Evolutionary conservation across 2,113 vertebrate species (phyloP), one percentile per base, ranked within the genome.

Genomic region (Hemichromis elongatus): DNA sequence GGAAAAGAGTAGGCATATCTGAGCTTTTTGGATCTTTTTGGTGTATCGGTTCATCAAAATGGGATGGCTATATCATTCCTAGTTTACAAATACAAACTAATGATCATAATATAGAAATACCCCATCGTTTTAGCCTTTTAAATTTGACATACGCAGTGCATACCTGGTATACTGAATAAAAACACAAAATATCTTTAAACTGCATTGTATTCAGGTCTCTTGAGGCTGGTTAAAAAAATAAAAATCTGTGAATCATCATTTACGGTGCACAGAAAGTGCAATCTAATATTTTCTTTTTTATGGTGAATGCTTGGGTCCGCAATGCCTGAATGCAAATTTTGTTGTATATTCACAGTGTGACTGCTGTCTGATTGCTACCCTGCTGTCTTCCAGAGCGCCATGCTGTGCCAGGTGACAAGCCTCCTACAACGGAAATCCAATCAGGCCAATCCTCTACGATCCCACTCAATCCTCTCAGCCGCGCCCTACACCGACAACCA

Each of bases 391-490:
- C 77, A 73, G 52, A 88, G 86, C 77, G 2, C 82, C 91, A 79
- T 24, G 86, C 93, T 91, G 88, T 68, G 86, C 77, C 95, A 93
- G 92, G 92, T 95, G 88, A 94, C 92, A 91, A 63, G 82, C 85
- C 83, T 90, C 88, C 92, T 55, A 83, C 83, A 18, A 81, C 6
- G 30, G 78, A 90, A 94, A 96, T 95, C 92, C 93, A 93, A 94
- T 96, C 93, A 94, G 92, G 93, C 86, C 93, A 94, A 92, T 95
- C 93, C 83, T 57, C 45, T 19, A 19, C 50, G 73, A 92, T 92
- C 82, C 81, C 81, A 80, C 50, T 50, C 80, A 90, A 89, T 92
- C 89, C 89, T 90, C 86, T 94, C 91, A 91, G 73, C 63, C 52
- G 9, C 79, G 10, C 73, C 86, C 61, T 54, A 77, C 82, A 37